Conservation (phyloP, 2,797 vertebrate species). For the Cyprinodon diabolis region DNA sequence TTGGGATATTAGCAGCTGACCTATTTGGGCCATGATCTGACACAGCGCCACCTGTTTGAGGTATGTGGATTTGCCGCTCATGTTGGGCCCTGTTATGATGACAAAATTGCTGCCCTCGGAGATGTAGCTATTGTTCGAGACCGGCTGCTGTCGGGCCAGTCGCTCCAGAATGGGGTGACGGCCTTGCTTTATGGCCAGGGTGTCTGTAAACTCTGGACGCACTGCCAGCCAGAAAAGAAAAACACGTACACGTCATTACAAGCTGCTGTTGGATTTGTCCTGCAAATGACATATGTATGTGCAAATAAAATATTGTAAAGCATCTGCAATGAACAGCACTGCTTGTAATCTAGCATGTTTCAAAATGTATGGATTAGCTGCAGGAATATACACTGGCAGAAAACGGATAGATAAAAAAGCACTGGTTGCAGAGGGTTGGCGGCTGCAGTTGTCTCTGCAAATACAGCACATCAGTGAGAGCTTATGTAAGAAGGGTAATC, state of each 20-base stretch:
- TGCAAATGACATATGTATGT: neutral
- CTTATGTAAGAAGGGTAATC: constrained; percentile 76
- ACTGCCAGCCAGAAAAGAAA: constrained; percentile 76
- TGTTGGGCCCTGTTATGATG: constrained; percentile 96
- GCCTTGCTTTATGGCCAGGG: constrained; percentile 92
- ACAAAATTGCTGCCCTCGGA: constrained; percentile 94
- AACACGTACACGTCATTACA: neutral
- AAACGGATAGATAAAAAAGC: constrained; percentile 11
- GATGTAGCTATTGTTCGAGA: constrained; percentile 92
- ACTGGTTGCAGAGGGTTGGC: constrained; percentile 14
- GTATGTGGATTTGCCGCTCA: constrained; percentile 98
- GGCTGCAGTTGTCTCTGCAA: constrained; percentile 50
- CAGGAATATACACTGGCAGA: neutral
- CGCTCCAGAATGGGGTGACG: constrained; percentile 96
- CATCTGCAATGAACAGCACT: neutral
- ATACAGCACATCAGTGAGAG: constrained; percentile 52
- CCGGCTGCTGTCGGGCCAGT: constrained; percentile 87
- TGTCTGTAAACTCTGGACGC: constrained; percentile 97
- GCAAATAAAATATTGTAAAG: neutral
- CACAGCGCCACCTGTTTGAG: constrained; percentile 96
- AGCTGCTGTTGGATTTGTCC: neutral
- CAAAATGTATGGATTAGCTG: neutral
- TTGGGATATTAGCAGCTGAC: constrained; percentile 71
- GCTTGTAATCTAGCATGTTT: neutral
- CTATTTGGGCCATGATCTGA: constrained; percentile 98